A percentile compares a stretch with the other conserved stretches of the same genome.
phyloP scores from a whole-genome alignment of 2,113 vertebrate species.

The Gymnogyps californianus region DNA sequence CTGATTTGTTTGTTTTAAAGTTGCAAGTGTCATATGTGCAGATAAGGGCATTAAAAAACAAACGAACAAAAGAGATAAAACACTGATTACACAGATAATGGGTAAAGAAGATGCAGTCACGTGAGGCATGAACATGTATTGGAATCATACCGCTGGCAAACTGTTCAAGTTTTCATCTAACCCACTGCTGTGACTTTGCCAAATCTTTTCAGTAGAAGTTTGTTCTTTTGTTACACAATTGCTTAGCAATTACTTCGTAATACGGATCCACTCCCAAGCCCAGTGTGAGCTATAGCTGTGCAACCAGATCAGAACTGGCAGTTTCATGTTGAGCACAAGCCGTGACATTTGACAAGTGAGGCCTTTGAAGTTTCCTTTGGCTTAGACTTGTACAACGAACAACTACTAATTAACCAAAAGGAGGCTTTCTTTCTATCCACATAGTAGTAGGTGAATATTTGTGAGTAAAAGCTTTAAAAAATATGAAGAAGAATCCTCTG shows the following conservation, averaged over 20 bases:
- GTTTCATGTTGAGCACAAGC: background rate
- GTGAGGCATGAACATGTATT: background rate
- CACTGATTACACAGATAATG: background rate
- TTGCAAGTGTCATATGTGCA: background rate
- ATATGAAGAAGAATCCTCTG: background rate
- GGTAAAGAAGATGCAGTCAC: background rate
- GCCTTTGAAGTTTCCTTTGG: slow-evolving; percentile 22
- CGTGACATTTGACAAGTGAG: background rate
- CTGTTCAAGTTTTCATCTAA: background rate
- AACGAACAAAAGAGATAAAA: background rate
- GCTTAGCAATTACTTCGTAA: background rate
- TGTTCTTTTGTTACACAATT: background rate
- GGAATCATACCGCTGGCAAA: background rate
- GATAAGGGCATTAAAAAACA: background rate
- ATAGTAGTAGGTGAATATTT: background rate
- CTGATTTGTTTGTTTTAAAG: background rate
- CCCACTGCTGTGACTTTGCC: slow-evolving; percentile 1
- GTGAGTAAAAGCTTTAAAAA: background rate
- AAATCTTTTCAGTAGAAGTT: background rate
- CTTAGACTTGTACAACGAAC: background rate
- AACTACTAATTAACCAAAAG: slow-evolving; percentile 16
- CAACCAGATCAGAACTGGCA: background rate
- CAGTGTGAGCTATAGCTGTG: background rate
- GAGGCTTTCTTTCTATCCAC: background rate
- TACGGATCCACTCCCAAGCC: background rate